Percentiles rank a stretch among this genome's conserved stretches.
phyloP scores from a whole-genome alignment of 2,797 vertebrate species.

The Cephalopachus bancanus region DNA sequence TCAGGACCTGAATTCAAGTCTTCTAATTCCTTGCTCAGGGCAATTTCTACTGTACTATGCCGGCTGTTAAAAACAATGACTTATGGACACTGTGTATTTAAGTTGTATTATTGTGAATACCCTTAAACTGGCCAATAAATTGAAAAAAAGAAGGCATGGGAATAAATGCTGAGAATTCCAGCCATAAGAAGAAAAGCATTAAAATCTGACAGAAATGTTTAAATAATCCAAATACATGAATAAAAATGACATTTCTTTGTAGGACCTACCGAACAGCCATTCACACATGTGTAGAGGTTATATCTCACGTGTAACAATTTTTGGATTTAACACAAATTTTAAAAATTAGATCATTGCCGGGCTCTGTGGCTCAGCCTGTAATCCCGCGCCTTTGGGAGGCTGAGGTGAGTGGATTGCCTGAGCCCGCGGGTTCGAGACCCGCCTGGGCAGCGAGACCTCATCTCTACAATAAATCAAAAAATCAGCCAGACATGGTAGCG shows the following conservation, averaged over 20 bases:
- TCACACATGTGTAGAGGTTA: background rate
- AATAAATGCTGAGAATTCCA: constrained; percentile 66
- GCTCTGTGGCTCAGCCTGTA: no score
- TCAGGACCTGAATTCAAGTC: constrained; percentile 49
- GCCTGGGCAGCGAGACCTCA: no score
- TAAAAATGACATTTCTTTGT: constrained; percentile 62
- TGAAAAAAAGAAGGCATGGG: background rate
- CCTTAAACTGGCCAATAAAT: constrained; percentile 27
- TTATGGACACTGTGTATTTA: constrained; percentile 63
- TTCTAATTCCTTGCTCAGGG: constrained; percentile 75
- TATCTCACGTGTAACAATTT: constrained; percentile 43
- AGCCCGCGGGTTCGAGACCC: no score
- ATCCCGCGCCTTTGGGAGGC: no score
- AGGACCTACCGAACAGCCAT: background rate
- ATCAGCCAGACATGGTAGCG: no score
- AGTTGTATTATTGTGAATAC: constrained; percentile 63
- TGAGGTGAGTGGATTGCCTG: no score
- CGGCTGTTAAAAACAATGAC: constrained; percentile 63
- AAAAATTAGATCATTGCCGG: constrained; percentile 41
- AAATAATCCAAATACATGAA: constrained; percentile 54
- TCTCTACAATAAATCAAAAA: no score
- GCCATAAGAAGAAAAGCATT: constrained; percentile 52
- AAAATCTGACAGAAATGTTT: constrained; percentile 59
- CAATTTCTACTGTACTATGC: constrained; percentile 67
- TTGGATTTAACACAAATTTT: constrained; percentile 41